A percentile compares a stretch with the other conserved stretches of the same genome.
Conservation (phyloP, 2,113 vertebrate species). For the Anas platyrhynchos region DNA sequence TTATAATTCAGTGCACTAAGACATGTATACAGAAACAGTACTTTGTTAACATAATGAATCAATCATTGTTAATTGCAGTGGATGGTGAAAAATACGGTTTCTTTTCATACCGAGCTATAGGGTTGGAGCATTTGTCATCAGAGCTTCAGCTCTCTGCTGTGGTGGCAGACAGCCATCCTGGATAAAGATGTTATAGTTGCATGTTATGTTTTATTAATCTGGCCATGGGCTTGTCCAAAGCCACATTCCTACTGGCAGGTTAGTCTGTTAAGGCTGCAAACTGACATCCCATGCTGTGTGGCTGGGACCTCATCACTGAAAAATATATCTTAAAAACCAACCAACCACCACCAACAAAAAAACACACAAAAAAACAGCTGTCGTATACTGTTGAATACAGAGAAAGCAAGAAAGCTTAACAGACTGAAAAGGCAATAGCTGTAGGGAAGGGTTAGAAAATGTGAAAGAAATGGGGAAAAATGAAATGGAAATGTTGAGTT, state of each 20-base stretch:
- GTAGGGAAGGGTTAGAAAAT: not conserved
- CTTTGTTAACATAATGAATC: not conserved
- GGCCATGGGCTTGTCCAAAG: not conserved
- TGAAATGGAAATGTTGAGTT: not conserved
- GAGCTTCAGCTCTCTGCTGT: not conserved
- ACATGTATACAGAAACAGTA: not conserved
- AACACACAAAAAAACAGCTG: not conserved
- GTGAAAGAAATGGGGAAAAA: not conserved
- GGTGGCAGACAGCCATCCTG: not conserved
- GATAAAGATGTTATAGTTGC: not conserved
- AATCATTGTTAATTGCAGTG: not conserved
- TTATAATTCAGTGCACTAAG: not conserved
- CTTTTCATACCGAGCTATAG: not conserved
- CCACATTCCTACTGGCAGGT: not conserved
- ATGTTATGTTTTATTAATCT: not conserved
- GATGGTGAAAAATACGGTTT: not conserved
- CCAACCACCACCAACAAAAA: no score
- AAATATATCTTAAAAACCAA: not conserved
- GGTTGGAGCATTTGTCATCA: not conserved
- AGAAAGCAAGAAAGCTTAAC: not conserved
- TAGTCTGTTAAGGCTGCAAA: not conserved
- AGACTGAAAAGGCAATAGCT: not conserved
- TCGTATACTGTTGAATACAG: not conserved
- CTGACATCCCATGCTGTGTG: not conserved
- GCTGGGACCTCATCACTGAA: not conserved